phyloP scores from a whole-genome alignment of 23 tunicate species.

The Clavelina lepadiformis region DNA sequence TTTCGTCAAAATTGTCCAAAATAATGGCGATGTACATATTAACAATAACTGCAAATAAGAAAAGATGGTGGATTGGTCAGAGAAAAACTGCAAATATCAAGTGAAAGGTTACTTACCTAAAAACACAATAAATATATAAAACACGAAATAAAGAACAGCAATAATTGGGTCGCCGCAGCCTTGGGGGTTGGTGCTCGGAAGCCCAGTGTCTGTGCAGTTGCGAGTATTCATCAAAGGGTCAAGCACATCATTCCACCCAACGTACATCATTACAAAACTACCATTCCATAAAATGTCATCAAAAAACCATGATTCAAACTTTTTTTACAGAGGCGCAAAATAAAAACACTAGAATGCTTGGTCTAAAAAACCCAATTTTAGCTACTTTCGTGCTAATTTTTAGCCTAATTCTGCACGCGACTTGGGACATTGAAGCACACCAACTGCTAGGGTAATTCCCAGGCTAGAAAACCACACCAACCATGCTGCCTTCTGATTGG shows the following conservation, averaged over 20 bases:
- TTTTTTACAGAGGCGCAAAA: too few species aligned
- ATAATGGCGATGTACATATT: constrained; percentile 98
- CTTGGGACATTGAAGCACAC: too few species aligned
- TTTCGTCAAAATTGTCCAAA: constrained; percentile 90
- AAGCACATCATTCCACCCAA: constrained; percentile 96
- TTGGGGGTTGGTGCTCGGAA: not conserved
- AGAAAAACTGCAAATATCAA: not conserved
- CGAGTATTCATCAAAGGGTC: constrained; percentile 84
- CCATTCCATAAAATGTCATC: too few species aligned
- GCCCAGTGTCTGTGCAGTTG: constrained; percentile 25
- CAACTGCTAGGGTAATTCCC: too few species aligned
- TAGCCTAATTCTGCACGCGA: too few species aligned
- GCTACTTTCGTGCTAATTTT: too few species aligned
- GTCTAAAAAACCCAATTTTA: too few species aligned
- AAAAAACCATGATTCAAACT: too few species aligned
- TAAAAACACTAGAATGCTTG: too few species aligned
- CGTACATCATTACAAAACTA: too few species aligned
- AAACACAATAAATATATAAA: constrained; percentile 72
- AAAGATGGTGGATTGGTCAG: not conserved
- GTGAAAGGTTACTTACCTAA: constrained; percentile 55
- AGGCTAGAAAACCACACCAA: too few species aligned
- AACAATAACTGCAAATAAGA: constrained; percentile 62
- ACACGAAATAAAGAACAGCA: constrained; percentile 72
- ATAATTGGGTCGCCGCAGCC: constrained; percentile 63
- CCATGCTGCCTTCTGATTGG: too few species aligned